phyloP scores from a whole-genome alignment of 2,888 invertebrate genomes.

The Troides helena region DNA sequence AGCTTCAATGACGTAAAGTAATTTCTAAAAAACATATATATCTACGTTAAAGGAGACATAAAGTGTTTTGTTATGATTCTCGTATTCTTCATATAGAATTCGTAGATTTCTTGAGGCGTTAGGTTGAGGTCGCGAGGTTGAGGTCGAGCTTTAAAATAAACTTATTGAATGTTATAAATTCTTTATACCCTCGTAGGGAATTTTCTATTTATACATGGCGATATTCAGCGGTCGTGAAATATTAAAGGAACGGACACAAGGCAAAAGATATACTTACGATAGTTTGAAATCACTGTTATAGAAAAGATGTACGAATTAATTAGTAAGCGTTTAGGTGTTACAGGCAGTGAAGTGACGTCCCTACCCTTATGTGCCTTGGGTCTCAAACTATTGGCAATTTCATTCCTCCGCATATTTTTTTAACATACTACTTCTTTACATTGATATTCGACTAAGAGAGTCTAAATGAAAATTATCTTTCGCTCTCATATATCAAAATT shows the following conservation, averaged over 20 bases:
- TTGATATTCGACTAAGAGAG: no score
- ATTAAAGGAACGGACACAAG: neutral
- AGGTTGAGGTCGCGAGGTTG: no score
- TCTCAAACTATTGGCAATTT: conserved; percentile 42
- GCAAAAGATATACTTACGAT: neutral
- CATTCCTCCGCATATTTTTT: no score
- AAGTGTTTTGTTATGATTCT: neutral
- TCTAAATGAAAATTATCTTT: no score
- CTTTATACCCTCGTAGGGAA: neutral
- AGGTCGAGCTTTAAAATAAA: neutral
- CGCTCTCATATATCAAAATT: no score
- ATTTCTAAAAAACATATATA: neutral
- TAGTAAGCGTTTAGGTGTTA: neutral
- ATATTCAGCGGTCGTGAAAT: neutral
- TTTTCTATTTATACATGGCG: neutral
- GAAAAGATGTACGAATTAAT: neutral
- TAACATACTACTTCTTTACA: no score
- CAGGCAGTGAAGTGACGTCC: conserved; percentile 56
- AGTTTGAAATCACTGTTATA: conserved; percentile 8
- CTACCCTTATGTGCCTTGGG: conserved; percentile 41
- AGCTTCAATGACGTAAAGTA: neutral
- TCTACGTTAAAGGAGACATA: neutral
- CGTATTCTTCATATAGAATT: neutral
- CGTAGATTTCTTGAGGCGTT: neutral
- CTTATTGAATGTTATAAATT: neutral